A percentile compares a stretch with the other conserved stretches of the same genome.
These are phyloP conservation scores for Amphimallon solstitiale DNA, from an alignment of 2,888 invertebrate species.

Conservation along the genomic window DNA sequence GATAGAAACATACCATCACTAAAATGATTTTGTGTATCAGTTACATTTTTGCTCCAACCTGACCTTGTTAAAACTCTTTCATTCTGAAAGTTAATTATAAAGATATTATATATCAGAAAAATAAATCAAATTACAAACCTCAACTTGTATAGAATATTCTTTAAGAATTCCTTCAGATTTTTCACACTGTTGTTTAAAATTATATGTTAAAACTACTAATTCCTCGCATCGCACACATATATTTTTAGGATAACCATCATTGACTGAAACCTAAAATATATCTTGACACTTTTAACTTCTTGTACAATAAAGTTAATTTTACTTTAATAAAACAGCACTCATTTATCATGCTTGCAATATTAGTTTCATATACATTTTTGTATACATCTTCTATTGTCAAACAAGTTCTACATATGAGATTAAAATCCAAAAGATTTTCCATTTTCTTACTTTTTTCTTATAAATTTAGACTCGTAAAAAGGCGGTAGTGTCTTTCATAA, in stretches of 20 bases:
- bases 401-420: constrained; percentile 46
- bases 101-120: constrained; percentile 22
- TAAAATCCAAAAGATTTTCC: constrained; percentile 34
- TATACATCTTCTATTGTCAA: constrained; percentile 40
- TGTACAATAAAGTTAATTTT: constrained; percentile 18
- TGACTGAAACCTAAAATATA: constrained; percentile 42
- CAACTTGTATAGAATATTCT: constrained; percentile 34
- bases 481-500: too few relatives aligned
- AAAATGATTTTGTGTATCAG: too few relatives aligned
- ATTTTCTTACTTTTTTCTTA: too few relatives aligned
- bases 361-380: constrained; percentile 42
- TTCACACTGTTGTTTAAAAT: constrained; percentile 52
- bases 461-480: too few relatives aligned
- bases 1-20: too few relatives aligned
- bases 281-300: not conserved
- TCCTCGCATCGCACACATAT: constrained; percentile 50
- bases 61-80: too few relatives aligned
- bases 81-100: not conserved
- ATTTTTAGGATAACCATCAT: constrained; percentile 48
- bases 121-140: constrained; percentile 16
- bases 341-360: constrained; percentile 45
- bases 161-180: constrained; percentile 45
- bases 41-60: too few relatives aligned
- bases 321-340: constrained; percentile 45
- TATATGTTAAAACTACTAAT: constrained; percentile 47